These are phyloP conservation scores for Linurgus olivaceus DNA, from an alignment of 2,797 vertebrate genomes.

Conservation along the genomic window DNA sequence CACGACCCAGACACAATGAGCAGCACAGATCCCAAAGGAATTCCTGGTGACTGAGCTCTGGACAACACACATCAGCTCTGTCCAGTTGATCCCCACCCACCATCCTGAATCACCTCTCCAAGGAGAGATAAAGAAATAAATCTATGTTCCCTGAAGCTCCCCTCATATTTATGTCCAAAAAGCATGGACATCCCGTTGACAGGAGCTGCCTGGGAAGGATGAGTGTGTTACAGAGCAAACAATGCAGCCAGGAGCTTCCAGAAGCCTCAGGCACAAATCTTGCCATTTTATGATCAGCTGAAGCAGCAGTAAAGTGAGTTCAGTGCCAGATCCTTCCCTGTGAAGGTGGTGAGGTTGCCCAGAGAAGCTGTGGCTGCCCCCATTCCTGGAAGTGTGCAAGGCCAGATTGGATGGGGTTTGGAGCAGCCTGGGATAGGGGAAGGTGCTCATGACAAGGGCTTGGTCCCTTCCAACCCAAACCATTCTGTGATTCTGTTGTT, in stretches of 20 bases:
- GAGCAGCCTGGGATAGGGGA: background rate
- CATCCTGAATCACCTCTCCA: background rate
- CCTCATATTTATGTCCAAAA: background rate
- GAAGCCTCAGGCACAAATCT: background rate
- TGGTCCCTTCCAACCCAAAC: background rate
- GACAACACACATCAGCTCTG: background rate
- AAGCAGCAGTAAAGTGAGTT: background rate
- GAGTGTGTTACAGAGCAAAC: background rate
- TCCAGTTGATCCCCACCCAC: background rate
- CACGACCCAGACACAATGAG: background rate
- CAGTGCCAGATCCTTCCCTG: background rate
- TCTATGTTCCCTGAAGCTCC: background rate
- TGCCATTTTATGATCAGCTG: background rate
- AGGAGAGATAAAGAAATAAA: background rate
- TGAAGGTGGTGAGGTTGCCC: too few species aligned
- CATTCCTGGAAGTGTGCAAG: background rate
- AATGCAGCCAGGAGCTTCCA: background rate
- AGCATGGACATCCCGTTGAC: background rate
- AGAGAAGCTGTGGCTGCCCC: background rate
- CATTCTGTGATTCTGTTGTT: background rate
- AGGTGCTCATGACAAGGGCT: background rate
- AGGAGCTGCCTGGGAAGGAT: background rate
- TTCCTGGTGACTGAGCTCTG: background rate
- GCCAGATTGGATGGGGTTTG: accelerated
- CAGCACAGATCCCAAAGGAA: background rate